A percentile compares a stretch with the other conserved stretches of the same genome.
phyloP scores from a whole-genome alignment of 1,140 invertebrate genomes.

The Mamestra configurata region DNA sequence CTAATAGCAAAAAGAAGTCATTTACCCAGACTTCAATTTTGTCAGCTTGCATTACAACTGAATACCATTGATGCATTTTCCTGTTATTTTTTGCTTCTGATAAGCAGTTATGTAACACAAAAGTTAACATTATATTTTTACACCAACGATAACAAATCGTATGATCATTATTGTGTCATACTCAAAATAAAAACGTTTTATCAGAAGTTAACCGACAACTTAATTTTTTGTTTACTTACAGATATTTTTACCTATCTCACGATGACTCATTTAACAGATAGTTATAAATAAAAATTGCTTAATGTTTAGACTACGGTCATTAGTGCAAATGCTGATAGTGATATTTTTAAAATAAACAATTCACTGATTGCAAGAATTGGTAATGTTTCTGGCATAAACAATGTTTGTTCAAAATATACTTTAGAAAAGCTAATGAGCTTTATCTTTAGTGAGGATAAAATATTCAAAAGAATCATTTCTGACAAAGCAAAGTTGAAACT shows the following conservation, averaged over 20 bases:
- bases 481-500: too few species aligned
- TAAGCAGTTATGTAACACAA: neutral
- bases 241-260: neutral
- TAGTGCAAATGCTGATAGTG: neutral
- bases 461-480: too few species aligned
- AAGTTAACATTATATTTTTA: slow-evolving; percentile 23
- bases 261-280: neutral
- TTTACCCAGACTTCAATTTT: too few species aligned
- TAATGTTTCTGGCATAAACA: neutral
- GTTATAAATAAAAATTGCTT: slow-evolving; percentile 30
- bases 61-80: neutral
- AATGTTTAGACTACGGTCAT: slow-evolving; percentile 15
- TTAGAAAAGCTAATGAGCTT: neutral
- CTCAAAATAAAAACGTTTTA: neutral
- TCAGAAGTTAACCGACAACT: neutral
- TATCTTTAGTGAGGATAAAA: neutral
- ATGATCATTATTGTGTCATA: slow-evolving; percentile 22
- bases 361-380: neutral
- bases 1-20: too few species aligned
- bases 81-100: neutral
- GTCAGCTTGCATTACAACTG: neutral
- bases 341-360: slow-evolving; percentile 15
- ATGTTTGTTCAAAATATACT: neutral
- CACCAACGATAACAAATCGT: slow-evolving; percentile 19
- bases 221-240: slow-evolving; percentile 16